These are phyloP conservation scores for Gobionotothen gibberifrons DNA, from an alignment of 2,797 vertebrate species.

Conservation along the genomic window DNA sequence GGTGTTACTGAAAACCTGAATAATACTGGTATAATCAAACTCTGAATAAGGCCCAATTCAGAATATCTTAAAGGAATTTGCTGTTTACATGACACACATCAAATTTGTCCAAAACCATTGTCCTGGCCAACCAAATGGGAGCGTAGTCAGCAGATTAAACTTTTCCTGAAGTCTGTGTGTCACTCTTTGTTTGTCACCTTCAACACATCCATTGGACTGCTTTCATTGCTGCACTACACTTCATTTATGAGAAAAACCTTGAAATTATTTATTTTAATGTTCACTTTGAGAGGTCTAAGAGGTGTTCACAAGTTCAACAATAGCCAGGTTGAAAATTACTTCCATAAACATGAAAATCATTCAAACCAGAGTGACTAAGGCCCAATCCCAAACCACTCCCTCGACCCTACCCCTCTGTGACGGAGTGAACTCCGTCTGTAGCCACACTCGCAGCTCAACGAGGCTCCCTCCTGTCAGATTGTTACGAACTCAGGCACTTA, in stretches of 20 bases:
- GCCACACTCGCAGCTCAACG: too few species aligned
- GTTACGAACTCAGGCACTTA: too few species aligned
- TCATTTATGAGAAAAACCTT: not conserved
- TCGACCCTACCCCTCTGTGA: too few species aligned
- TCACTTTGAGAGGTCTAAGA: not conserved
- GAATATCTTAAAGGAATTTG: too few species aligned
- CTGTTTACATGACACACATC: too few species aligned
- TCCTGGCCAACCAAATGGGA: not conserved
- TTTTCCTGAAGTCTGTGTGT: not conserved
- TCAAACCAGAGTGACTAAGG: not conserved
- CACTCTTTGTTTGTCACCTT: not conserved
- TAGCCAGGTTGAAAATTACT: not conserved
- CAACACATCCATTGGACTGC: not conserved
- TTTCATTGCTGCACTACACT: not conserved
- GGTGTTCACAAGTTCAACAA: not conserved
- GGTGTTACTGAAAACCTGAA: not conserved
- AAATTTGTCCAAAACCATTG: not conserved
- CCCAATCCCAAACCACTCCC: too few species aligned
- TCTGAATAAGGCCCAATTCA: too few species aligned
- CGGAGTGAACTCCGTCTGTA: too few species aligned
- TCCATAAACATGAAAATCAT: not conserved
- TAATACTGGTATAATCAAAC: too few species aligned
- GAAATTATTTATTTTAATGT: not conserved
- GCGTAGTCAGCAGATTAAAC: not conserved
- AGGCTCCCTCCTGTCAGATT: too few species aligned